Conservation (phyloP, 2,113 vertebrate species). For the Henicopernis longicauda region DNA sequence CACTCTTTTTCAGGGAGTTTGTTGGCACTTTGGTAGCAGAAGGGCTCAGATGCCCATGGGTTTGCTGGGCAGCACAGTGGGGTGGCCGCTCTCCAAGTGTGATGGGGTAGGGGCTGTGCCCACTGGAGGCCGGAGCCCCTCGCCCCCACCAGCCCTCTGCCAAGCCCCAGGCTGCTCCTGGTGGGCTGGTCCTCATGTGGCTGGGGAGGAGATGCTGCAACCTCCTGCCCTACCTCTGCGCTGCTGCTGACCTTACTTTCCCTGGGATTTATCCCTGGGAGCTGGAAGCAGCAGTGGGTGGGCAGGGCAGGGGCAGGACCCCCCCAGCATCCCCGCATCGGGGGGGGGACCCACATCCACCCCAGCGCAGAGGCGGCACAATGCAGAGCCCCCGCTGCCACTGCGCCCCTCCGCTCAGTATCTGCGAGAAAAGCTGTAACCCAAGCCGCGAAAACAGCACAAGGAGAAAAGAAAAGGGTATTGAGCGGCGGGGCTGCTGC, state of each 20-base stretch:
- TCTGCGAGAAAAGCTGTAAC: constrained; percentile 51
- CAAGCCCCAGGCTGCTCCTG: background rate
- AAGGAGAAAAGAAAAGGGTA: constrained; percentile 62
- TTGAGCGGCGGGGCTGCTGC: constrained; percentile 54
- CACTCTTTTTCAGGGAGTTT: background rate
- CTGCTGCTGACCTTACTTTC: background rate
- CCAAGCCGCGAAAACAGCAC: constrained; percentile 14
- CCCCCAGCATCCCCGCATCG: background rate
- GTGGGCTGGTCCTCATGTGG: background rate
- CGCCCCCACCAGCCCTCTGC: background rate
- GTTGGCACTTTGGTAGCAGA: background rate
- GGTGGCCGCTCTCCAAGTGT: background rate
- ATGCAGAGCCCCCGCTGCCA: background rate
- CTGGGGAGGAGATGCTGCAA: background rate
- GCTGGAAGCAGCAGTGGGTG: background rate
- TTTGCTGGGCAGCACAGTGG: background rate
- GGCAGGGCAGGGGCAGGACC: background rate
- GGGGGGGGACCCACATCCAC: background rate
- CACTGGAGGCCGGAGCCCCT: background rate
- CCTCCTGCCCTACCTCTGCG: background rate
- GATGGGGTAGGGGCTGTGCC: background rate
- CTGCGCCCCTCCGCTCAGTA: background rate
- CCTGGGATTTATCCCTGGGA: background rate
- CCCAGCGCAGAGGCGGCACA: background rate
- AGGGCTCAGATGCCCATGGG: background rate